Evolutionary conservation across 2,797 vertebrate species (phyloP).

Genomic region (Chromis chromis): DNA sequence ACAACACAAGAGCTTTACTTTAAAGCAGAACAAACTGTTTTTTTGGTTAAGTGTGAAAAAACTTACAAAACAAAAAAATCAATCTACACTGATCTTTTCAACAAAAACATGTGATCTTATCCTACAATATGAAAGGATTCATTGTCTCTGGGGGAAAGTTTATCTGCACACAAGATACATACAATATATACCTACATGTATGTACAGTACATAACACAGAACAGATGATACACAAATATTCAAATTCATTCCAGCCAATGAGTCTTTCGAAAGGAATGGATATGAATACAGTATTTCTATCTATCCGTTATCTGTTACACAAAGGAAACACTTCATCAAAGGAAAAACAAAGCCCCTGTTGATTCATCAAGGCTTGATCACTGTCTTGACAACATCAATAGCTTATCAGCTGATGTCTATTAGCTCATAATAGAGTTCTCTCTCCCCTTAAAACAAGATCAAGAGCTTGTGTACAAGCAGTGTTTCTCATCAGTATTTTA

Average conservation of each 20-base stretch:
- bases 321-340: neutral
- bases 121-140: neutral
- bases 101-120: neutral
- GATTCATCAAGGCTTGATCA: constrained; percentile 38
- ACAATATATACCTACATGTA: neutral
- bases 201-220: neutral
- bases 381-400: constrained; percentile 40
- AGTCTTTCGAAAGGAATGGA: neutral
- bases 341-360: constrained; percentile 6
- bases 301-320: neutral
- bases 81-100: neutral
- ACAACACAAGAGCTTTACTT: neutral
- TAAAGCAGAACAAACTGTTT: neutral
- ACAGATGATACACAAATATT: neutral
- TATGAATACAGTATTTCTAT: neutral
- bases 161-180: neutral
- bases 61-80: neutral
- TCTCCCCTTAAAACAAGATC: constrained; percentile 6
- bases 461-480: neutral
- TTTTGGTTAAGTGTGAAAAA: neutral
- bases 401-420: constrained; percentile 40
- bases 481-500: neutral
- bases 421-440: constrained; percentile 12
- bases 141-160: neutral
- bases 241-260: neutral